phyloP scores from a whole-genome alignment of 2,797 vertebrate genomes.

The Philypnodon macrostomus region DNA sequence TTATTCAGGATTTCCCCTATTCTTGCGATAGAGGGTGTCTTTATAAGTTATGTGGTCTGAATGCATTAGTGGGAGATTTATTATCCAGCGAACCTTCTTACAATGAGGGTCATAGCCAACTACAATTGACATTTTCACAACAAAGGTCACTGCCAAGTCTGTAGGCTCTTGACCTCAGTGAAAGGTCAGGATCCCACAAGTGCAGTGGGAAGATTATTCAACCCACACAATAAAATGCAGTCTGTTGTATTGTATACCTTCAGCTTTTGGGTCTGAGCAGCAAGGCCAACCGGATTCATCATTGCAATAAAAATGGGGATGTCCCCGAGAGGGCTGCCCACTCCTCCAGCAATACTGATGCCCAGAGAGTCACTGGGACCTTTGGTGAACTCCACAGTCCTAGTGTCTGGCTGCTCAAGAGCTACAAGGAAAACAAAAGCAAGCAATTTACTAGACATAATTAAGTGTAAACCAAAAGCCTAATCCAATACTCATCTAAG shows the following conservation, averaged over 20 bases:
- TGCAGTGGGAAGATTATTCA: no score
- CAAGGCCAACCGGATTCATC: slow-evolving; percentile 94
- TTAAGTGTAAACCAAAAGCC: no score
- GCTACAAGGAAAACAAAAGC: slow-evolving; percentile 48
- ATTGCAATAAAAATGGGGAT: slow-evolving; percentile 97
- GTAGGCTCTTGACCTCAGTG: slow-evolving; percentile 36
- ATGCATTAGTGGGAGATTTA: slow-evolving; percentile 64
- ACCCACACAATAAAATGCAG: no score
- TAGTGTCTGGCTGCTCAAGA: slow-evolving; percentile 83
- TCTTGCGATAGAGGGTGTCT: slow-evolving; percentile 47
- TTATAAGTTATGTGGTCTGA: slow-evolving; percentile 30
- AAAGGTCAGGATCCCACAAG: slow-evolving; percentile 2
- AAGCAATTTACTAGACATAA: slow-evolving; percentile 4
- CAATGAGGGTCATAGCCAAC: slow-evolving; percentile 44
- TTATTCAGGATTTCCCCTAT: slow-evolving; percentile 34
- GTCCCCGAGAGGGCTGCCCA: slow-evolving; percentile 93
- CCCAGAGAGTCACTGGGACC: slow-evolving; percentile 86
- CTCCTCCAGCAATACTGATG: slow-evolving; percentile 92
- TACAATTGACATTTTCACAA: slow-evolving; percentile 46
- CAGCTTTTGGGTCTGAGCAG: slow-evolving; percentile 92
- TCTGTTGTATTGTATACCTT: slow-evolving; percentile 69
- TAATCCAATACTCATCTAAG: no score
- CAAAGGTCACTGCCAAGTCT: slow-evolving; percentile 35
- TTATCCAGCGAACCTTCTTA: slow-evolving; percentile 42
- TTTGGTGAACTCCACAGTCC: slow-evolving; percentile 92